A percentile compares a stretch with the other conserved stretches of the same genome.
Conservation (phyloP, 2,888 invertebrate species). For the Branchellion lobata region DNA sequence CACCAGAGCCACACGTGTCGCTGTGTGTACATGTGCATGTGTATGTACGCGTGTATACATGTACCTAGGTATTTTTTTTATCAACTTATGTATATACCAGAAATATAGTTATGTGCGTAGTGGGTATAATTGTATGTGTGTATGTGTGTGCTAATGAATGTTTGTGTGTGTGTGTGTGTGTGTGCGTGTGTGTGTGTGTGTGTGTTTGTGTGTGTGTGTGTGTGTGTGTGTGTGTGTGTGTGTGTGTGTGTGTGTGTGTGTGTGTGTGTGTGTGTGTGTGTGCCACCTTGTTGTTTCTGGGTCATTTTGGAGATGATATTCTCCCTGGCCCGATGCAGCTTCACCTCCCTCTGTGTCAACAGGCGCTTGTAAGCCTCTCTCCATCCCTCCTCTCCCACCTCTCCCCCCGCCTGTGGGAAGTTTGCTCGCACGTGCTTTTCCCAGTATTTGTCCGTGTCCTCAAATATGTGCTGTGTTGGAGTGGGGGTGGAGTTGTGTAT, state of each 20-base stretch:
- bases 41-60: neutral
- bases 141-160: neutral
- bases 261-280: neutral
- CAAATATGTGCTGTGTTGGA: neutral
- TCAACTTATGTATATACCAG: too few species aligned
- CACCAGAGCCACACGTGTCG: neutral
- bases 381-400: neutral
- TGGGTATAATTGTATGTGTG: too few species aligned
- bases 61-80: too few species aligned
- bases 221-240: neutral
- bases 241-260: neutral
- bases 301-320: neutral
- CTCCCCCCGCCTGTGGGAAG: neutral
- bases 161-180: neutral
- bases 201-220: neutral
- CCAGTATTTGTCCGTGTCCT: slow-evolving; percentile 10
- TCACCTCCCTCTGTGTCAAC: neutral
- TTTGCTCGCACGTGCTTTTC: neutral
- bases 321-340: neutral
- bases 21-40: neutral
- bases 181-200: neutral
- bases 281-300: neutral
- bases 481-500: neutral
- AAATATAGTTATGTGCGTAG: too few species aligned
- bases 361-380: neutral